phyloP scores from a whole-genome alignment of 2,888 invertebrate species.

The Poecilobothrus nobilitatus region DNA sequence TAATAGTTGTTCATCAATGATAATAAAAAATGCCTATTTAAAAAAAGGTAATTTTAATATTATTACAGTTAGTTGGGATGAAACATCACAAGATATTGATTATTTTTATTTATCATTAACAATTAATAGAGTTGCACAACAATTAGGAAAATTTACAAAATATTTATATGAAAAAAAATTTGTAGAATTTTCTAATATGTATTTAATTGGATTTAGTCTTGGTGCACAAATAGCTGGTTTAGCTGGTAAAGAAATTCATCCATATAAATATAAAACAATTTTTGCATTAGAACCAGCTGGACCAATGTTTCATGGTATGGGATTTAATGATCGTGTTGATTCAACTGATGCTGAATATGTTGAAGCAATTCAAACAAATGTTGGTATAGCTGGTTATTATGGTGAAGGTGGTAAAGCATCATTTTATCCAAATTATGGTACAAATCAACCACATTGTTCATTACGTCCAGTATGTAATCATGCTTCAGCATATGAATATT shows the following conservation, averaged over 20 bases:
- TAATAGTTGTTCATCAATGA: slow-evolving; percentile 33
- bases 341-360: slow-evolving; percentile 37
- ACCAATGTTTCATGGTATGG: slow-evolving; percentile 30
- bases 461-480: slow-evolving; percentile 22
- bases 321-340: slow-evolving; percentile 32
- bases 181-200: slow-evolving; percentile 29
- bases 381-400: slow-evolving; percentile 36
- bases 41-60: slow-evolving; percentile 34
- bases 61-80: slow-evolving; percentile 39
- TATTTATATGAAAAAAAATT: slow-evolving; percentile 32
- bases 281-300: slow-evolving; percentile 42
- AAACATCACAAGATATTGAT: slow-evolving; percentile 30
- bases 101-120: slow-evolving; percentile 34
- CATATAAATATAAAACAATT: slow-evolving; percentile 31
- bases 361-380: slow-evolving; percentile 41
- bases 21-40: slow-evolving; percentile 36
- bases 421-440: slow-evolving; percentile 42
- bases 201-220: slow-evolving; percentile 42
- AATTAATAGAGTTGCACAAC: slow-evolving; percentile 30
- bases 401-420: slow-evolving; percentile 35
- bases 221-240: slow-evolving; percentile 40
- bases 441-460: slow-evolving; percentile 39
- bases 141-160: slow-evolving; percentile 32
- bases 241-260: slow-evolving; percentile 31
- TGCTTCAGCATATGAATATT: slow-evolving; percentile 27